These are phyloP conservation scores for Celastrina argiolus DNA, from an alignment of 2,888 invertebrate genomes.

Conservation along the genomic window DNA sequence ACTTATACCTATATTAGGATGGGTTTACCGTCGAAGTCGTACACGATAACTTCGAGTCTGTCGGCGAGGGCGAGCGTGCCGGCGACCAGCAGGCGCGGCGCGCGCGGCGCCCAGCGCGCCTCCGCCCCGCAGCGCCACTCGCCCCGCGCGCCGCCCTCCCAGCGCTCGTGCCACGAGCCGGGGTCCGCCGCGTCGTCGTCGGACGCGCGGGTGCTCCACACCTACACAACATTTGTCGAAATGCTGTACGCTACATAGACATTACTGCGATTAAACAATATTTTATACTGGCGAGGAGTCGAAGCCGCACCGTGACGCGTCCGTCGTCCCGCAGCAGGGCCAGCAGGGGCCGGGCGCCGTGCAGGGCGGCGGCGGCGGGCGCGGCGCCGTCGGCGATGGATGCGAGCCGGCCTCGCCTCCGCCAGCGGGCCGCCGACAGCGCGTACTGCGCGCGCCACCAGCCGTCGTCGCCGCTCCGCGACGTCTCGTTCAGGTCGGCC, in stretches of 20 bases:
- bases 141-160: constrained; percentile 29
- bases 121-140: constrained; percentile 34
- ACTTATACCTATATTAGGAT: too few relatives aligned
- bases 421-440: constrained; percentile 40
- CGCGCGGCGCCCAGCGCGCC: constrained; percentile 38
- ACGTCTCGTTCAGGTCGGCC: constrained; percentile 26
- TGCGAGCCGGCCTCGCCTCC: constrained; percentile 28
- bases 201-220: neutral
- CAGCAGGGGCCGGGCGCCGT: constrained; percentile 39
- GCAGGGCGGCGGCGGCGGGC: constrained; percentile 34
- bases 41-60: constrained; percentile 52
- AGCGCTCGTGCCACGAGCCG: constrained; percentile 19
- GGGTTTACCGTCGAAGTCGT: constrained; percentile 39
- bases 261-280: neutral
- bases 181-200: neutral
- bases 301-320: constrained; percentile 34
- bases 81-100: constrained; percentile 46
- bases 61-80: constrained; percentile 49
- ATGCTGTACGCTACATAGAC: too few relatives aligned
- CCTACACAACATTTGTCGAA: too few relatives aligned
- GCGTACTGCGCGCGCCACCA: constrained; percentile 49
- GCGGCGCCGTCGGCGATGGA: constrained; percentile 22
- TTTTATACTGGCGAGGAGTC: neutral
- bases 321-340: constrained; percentile 44
- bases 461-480: neutral